Evolutionary conservation across 2,113 vertebrate genomes (phyloP).

Genomic region (Polypterus senegalus): DNA sequence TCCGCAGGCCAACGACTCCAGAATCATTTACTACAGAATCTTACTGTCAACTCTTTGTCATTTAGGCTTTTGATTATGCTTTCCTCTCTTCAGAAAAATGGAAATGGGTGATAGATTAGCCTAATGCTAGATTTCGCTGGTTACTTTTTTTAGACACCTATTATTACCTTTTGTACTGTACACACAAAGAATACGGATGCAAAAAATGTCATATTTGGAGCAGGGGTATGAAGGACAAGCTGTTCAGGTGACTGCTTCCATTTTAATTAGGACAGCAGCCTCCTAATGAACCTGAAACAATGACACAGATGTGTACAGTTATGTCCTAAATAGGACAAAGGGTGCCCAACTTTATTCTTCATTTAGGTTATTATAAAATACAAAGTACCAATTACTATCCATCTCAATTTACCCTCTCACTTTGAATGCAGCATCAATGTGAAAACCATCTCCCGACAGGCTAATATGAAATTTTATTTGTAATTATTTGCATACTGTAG

Average conservation of each 20-base stretch:
- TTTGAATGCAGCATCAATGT: no score
- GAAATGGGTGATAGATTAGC: slow-evolving; percentile 83
- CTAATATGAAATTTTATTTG: no score
- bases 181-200: slow-evolving; percentile 41
- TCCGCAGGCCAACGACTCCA: slow-evolving; percentile 89
- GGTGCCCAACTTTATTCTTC: slow-evolving; percentile 39
- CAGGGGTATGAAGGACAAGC: slow-evolving; percentile 24
- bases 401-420: slow-evolving; percentile 1
- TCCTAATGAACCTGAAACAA: slow-evolving; percentile 31
- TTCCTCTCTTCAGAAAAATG: slow-evolving; percentile 58
- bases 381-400: slow-evolving; percentile 47
- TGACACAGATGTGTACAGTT: slow-evolving; percentile 19
- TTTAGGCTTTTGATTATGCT: slow-evolving; percentile 95
- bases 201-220: slow-evolving; percentile 24
- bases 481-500: no score
- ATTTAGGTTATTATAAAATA: slow-evolving; percentile 30
- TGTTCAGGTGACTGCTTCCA: slow-evolving; percentile 37
- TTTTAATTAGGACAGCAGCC: slow-evolving; percentile 43
- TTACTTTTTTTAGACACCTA: slow-evolving; percentile 63
- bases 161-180: slow-evolving; percentile 60
- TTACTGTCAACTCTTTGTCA: slow-evolving; percentile 98
- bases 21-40: slow-evolving; percentile 98
- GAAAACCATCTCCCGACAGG: no score
- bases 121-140: slow-evolving; percentile 67
- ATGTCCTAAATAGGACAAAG: slow-evolving; percentile 39